Evolutionary conservation across 2,888 invertebrate genomes (phyloP), one percentile per base, ranked within the genome.

Genomic region (Liodrosophila aerea): DNA sequence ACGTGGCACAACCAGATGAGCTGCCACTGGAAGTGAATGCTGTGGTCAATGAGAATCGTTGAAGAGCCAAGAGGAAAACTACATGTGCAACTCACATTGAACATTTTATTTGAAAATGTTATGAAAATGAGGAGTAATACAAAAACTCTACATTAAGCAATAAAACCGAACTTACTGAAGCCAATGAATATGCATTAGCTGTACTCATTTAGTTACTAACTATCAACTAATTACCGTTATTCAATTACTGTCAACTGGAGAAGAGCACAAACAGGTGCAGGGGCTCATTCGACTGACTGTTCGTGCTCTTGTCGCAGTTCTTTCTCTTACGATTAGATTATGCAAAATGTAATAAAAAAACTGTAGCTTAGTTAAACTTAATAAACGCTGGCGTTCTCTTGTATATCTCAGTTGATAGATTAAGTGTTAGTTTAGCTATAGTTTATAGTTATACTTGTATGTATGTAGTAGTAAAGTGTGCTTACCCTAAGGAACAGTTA

Each of bases 21-120:
- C 60, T 85, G 50, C 87, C 87, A 1, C 63, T 88, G 33, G 88
- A 88, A 44, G 88, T 88, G 15, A 87, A 88, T 53, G 85, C 89
- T 0, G 88, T 88, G 16, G 88, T 89, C 37, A 87, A 63, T 43
- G 61, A 62, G 49, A 73, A 66, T 44, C n/a, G n/a, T n/a, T 73
- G 22, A 15, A 4, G 16, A 13, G 34, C 47, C 18, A 33, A 34
- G n/a, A 18, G 4, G 9, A 8, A 8, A 11, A 15, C 22, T 9
- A 18, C 16, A 27, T 52, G n/a, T n/a, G n/a, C 34, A 84, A 74
- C 53, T 62, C 74, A 73, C 77, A 81, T 63, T 53, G 56, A 82
- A 77, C 73, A 72, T 83, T 69, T 74, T 70, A 67, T 72, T 69
- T 57, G 43, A 57, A 72, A 50, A 46, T 33, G 57, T 56, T 59